phyloP scores from a whole-genome alignment of 2,797 vertebrate species.

The Diplodus sargus region DNA sequence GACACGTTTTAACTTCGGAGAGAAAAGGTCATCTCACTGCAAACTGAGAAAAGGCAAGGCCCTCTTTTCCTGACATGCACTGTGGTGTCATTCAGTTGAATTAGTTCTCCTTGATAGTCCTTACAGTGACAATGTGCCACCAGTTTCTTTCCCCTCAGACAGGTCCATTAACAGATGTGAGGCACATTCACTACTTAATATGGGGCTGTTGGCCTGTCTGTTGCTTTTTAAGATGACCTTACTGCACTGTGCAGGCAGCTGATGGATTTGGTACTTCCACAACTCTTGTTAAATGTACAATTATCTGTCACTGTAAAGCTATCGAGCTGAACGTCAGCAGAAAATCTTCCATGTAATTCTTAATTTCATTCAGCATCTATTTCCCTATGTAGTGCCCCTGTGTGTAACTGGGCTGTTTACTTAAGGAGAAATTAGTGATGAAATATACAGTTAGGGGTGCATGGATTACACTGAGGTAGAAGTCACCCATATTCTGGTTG shows the following conservation, averaged over 20 bases:
- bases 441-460: not conserved
- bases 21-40: conserved; percentile 30
- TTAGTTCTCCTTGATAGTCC: not conserved
- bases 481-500: not conserved
- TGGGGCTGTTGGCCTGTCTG: not conserved
- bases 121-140: conserved; percentile 18
- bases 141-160: not conserved
- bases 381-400: not conserved
- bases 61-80: not conserved
- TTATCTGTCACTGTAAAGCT: not conserved
- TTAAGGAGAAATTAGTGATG: not conserved
- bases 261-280: not conserved
- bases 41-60: not conserved
- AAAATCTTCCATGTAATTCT: not conserved
- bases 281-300: not conserved
- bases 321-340: not conserved
- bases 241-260: not conserved
- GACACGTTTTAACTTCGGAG: conserved; percentile 8
- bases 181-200: conserved; percentile 8
- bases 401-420: not conserved
- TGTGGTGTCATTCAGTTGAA: conserved; percentile 21
- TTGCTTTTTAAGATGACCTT: not conserved
- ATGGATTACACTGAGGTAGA: not conserved
- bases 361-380: not conserved
- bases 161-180: conserved; percentile 31